Evolutionary conservation across 2,113 vertebrate genomes (phyloP), one percentile per base, ranked within the genome.

Genomic region (Podocnemis expansa): DNA sequence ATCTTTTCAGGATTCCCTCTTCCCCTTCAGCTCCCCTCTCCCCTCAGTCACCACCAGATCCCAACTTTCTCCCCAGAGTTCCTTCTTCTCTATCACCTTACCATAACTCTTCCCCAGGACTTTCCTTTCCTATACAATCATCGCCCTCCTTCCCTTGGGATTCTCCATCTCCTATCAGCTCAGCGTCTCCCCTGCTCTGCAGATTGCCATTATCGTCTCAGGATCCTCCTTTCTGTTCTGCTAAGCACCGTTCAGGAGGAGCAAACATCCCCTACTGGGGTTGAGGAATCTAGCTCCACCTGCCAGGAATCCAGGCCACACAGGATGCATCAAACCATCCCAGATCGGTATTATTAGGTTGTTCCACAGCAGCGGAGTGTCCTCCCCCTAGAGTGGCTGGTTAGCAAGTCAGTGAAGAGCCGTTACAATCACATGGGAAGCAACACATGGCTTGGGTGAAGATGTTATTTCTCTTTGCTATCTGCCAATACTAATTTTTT

Each of bases 381-480:
- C 84, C 56, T 75, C 47, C 34, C 29, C 78, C 45, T 0, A 0
- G 52, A 47, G 38, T 55, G 75, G 86, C 91, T 78, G 78, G n/a
- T 27, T 94, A 60, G 84, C 45, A 85, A 89, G 22, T 70, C 38
- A 49, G 16, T 51, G 79, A 19, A 8, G 3, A 10, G 24, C n/a
- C 2, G 19, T 93, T 95, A 45, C 29, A 95, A 21, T 21, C 58
- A 79, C 56, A 90, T 49, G 31, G 55, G 82, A 41, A 52, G 51
- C 11, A 85, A 58, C 60, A 75, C 92, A 45, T 24, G 76, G 17
- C 12, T 75, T 93, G 78, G 43, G 54, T 78, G 88, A 91, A 82
- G 10, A 17, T 49, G 38, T 60, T 78, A 82, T 86, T 95, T 91
- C 91, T 82, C 56, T 87, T 56, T 95, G 90, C 78, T 85, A 13